Base-by-base conservation (phyloP, 2,113 vertebrate species). In the Nycticryphes semicollaris region DNA sequence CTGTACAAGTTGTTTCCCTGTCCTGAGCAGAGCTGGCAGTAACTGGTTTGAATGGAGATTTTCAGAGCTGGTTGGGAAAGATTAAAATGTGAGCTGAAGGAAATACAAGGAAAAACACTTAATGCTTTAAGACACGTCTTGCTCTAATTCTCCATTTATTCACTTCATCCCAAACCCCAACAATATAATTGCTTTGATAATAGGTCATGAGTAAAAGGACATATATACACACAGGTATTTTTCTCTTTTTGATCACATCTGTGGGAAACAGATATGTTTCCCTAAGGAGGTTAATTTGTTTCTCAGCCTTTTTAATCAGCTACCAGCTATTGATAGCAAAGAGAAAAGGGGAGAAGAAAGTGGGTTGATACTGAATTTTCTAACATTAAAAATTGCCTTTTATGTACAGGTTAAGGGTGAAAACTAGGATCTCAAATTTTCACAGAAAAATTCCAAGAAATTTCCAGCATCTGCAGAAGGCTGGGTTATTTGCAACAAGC, bases 401-500 rank as follows among this genome's bases (percentile, higher is more conserved):
- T 45, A 56, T 31, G 5, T 35, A 37, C 1, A 3, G 8, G 39
- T 80, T 67, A 56, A 77, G 25, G 48, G 75, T 50, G 6, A 70
- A 75, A 70, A 75, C 4, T 39, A 64, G 21, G 21, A 69, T 66
- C n/a, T 81, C 37, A 76, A 11, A 72, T 56, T 86, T 28, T 10
- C 30, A 28, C 20, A 43, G 31, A 56, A 74, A 45, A 79, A n/a
- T n/a, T 10, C 33, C 35, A 60, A 27, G 45, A 45, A 41, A 43
- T 57, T 84, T 72, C 31, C 20, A 53, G 16, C 31, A 72, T 53
- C 24, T 80, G 81, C 37, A 63, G 62, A 72, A 93, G 25, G 18
- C 15, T 0, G 0, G 3, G 15, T 25, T 6, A 0, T 54, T 89
- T 84, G 24, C 25, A 31, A 45, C 17, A 41, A 6, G 22, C 12